phyloP scores from a whole-genome alignment of 2,113 vertebrate species.

The Crotalus helleri region DNA sequence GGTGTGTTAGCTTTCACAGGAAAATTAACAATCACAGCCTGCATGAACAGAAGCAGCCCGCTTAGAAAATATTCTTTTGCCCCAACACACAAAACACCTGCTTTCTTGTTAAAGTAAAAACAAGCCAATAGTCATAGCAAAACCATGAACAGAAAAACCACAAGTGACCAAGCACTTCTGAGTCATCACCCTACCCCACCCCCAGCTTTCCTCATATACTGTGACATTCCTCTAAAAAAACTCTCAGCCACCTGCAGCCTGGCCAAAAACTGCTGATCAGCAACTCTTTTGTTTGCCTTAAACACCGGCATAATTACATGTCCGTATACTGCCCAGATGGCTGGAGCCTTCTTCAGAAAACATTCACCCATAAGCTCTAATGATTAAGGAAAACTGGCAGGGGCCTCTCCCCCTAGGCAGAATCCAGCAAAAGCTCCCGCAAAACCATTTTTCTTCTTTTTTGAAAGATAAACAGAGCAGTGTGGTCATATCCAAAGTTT shows the following conservation, averaged over 20 bases:
- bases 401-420: conserved; percentile 56
- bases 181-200: conserved; percentile 60
- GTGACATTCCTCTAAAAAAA: conserved; percentile 66
- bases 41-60: conserved; percentile 6
- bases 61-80: conserved; percentile 28
- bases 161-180: conserved; percentile 75
- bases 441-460: conserved; percentile 53
- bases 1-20: background rate
- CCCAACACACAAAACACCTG: conserved; percentile 68
- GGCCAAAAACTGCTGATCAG: conserved; percentile 52
- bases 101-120: conserved; percentile 67
- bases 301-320: conserved; percentile 50
- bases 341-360: conserved; percentile 53
- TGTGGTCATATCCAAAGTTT: conserved; percentile 34
- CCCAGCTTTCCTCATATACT: conserved; percentile 28
- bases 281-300: conserved; percentile 52
- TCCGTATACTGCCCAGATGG: conserved; percentile 56
- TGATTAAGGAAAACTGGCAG: conserved; percentile 65
- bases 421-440: conserved; percentile 64
- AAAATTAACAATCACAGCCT: background rate
- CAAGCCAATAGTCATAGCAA: conserved; percentile 73
- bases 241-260: conserved; percentile 67
- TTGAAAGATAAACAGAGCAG: conserved; percentile 16
- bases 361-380: conserved; percentile 52
- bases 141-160: conserved; percentile 80